A percentile compares a stretch with the other conserved stretches of the same genome.
Evolutionary conservation across 1,140 invertebrate genomes (phyloP).

Genomic region (Trachymyrmex septentrionalis): DNA sequence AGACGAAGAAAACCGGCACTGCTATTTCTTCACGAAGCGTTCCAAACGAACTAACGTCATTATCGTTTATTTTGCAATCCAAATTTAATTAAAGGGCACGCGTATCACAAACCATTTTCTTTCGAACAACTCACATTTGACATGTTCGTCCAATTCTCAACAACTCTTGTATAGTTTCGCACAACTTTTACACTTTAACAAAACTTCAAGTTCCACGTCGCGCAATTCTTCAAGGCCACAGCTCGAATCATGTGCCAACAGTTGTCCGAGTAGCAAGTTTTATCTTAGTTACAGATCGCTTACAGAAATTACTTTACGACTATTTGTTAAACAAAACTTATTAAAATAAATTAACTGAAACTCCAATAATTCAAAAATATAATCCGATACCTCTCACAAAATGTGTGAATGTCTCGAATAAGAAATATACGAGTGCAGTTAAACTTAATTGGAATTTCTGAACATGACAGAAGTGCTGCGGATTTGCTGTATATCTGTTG

Average conservation of each 20-base stretch:
- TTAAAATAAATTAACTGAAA: conserved; percentile 6
- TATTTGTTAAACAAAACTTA: conserved; percentile 17
- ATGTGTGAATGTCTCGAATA: too few relatives aligned
- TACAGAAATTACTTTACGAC: neutral
- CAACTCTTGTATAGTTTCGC: conserved; percentile 45
- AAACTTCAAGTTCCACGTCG: conserved; percentile 53
- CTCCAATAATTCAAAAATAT: neutral
- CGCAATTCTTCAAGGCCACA: conserved; percentile 64
- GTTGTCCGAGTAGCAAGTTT: conserved; percentile 13
- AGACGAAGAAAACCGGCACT: neutral
- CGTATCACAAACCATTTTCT: conserved; percentile 36
- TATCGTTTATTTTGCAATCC: conserved; percentile 4
- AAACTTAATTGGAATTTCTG: conserved; percentile 5
- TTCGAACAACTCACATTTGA: conserved; percentile 42
- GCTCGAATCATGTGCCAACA: conserved; percentile 49
- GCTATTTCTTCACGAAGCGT: neutral
- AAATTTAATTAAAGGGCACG: conserved; percentile 30
- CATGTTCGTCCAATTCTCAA: neutral
- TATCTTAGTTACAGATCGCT: conserved; percentile 1
- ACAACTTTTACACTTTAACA: conserved; percentile 49
- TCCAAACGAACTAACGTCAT: conserved; percentile 9
- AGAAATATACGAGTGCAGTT: neutral
- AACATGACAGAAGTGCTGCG: neutral
- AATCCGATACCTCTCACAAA: neutral
- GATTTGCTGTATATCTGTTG: neutral